Conservation (phyloP, 1,140 invertebrate genomes). For the Antheraea mylitta region DNA sequence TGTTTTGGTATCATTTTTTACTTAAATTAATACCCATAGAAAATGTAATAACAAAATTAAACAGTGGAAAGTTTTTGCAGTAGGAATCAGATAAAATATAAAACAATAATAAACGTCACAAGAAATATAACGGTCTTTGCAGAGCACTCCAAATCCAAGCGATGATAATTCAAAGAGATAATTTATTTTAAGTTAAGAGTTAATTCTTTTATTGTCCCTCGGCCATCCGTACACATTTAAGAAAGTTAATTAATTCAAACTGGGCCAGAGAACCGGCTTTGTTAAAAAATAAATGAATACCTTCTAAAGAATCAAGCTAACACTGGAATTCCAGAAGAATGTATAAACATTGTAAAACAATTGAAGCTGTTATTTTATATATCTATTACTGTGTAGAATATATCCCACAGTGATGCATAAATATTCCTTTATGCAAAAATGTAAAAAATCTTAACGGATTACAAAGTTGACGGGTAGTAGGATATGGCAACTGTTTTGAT, state of each 20-base stretch:
- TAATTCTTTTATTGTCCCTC: background rate
- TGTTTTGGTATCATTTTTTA: too few relatives aligned
- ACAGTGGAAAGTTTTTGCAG: too few relatives aligned
- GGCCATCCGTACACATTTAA: background rate
- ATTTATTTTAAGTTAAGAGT: conserved; percentile 4
- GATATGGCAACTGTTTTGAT: too few relatives aligned
- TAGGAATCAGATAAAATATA: background rate
- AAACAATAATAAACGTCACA: background rate
- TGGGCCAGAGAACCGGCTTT: background rate
- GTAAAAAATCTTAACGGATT: too few relatives aligned
- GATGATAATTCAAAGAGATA: conserved; percentile 3
- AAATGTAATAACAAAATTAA: too few relatives aligned
- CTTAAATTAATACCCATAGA: too few relatives aligned
- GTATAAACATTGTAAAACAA: background rate
- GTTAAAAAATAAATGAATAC: conserved; percentile 1
- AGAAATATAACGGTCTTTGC: background rate
- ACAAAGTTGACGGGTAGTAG: too few relatives aligned
- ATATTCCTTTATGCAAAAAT: too few relatives aligned
- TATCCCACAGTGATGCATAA: too few relatives aligned
- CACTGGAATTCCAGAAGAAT: background rate
- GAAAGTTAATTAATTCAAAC: background rate
- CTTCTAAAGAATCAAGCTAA: background rate
- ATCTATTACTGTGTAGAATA: too few relatives aligned
- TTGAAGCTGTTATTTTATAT: background rate
- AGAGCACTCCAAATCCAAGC: background rate